Percentiles rank a stretch among this genome's conserved stretches.
These are phyloP conservation scores for Acronicta psi DNA, from an alignment of 2,888 invertebrate species.

Conservation along the genomic window DNA sequence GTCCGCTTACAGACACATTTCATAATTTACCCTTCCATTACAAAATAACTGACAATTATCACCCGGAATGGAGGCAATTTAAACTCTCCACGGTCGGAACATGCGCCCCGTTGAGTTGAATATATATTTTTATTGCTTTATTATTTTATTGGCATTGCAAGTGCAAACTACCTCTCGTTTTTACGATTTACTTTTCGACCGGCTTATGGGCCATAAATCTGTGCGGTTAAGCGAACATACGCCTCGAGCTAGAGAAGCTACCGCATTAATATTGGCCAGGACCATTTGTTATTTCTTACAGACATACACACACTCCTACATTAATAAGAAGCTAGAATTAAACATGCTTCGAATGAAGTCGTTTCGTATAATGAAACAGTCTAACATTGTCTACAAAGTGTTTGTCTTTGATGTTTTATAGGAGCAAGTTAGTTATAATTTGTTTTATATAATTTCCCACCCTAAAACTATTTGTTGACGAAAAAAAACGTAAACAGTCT, in stretches of 20 bases:
- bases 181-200: slow-evolving; percentile 80
- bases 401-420: slow-evolving; percentile 69
- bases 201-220: slow-evolving; percentile 78
- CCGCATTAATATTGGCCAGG: slow-evolving; percentile 75
- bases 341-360: slow-evolving; percentile 66
- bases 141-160: slow-evolving; percentile 83
- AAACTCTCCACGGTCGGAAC: slow-evolving; percentile 68
- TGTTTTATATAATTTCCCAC: slow-evolving; percentile 61
- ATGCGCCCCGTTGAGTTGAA: slow-evolving; percentile 73
- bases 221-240: slow-evolving; percentile 72
- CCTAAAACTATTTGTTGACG: slow-evolving; percentile 67
- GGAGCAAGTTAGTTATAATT: slow-evolving; percentile 60
- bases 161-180: slow-evolving; percentile 79
- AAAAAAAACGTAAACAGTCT: slow-evolving; percentile 77
- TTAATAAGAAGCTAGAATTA: slow-evolving; percentile 61
- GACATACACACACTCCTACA: slow-evolving; percentile 40
- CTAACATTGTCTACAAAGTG: slow-evolving; percentile 54
- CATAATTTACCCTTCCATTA: slow-evolving; percentile 67
- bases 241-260: slow-evolving; percentile 73
- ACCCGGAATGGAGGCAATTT: slow-evolving; percentile 73
- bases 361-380: slow-evolving; percentile 62
- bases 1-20: slow-evolving; percentile 67
- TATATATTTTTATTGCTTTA: slow-evolving; percentile 81
- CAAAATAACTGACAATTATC: slow-evolving; percentile 73
- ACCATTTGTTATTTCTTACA: slow-evolving; percentile 76